A percentile compares a stretch with the other conserved stretches of the same genome.
Conservation (phyloP, 2,888 invertebrate genomes). For the Prosopocoilus inquinatus region DNA sequence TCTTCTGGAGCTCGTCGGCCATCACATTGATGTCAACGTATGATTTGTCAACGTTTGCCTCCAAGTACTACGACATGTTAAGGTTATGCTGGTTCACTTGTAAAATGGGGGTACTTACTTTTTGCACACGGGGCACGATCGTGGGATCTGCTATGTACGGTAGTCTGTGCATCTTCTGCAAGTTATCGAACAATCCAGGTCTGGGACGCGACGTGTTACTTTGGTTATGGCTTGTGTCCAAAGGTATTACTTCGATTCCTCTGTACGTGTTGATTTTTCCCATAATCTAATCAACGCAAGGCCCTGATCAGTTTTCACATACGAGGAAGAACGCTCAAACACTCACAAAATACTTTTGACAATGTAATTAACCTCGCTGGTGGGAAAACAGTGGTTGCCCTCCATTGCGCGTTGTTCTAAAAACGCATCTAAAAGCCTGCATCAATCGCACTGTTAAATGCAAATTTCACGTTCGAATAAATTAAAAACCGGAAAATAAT, state of each 20-base stretch:
- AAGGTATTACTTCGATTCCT: conserved; percentile 32
- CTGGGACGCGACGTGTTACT: conserved; percentile 9
- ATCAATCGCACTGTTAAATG: background rate
- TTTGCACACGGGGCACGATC: conserved; percentile 54
- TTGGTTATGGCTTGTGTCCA: conserved; percentile 17
- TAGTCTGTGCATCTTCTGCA: conserved; percentile 31
- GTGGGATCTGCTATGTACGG: conserved; percentile 50
- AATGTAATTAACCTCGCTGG: conserved; percentile 11
- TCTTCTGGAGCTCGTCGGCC: conserved; percentile 75
- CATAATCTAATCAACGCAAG: conserved; percentile 26
- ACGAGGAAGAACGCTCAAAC: background rate
- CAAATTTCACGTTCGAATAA: background rate
- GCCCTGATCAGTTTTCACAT: conserved; percentile 1
- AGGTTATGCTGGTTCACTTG: background rate
- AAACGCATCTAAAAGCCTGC: background rate
- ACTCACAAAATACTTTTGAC: conserved; percentile 12
- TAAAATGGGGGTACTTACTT: conserved; percentile 41
- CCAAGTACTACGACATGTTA: conserved; percentile 61
- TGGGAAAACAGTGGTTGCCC: conserved; percentile 2
- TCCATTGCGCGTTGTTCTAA: conserved; percentile 2
- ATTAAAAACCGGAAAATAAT: background rate
- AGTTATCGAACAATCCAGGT: conserved; percentile 3
- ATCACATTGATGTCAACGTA: conserved; percentile 81
- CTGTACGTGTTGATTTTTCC: conserved; percentile 29
- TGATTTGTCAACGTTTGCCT: conserved; percentile 75